These are phyloP conservation scores for Zootoca vivipara DNA, from an alignment of 2,113 vertebrate species.

Conservation along the genomic window DNA sequence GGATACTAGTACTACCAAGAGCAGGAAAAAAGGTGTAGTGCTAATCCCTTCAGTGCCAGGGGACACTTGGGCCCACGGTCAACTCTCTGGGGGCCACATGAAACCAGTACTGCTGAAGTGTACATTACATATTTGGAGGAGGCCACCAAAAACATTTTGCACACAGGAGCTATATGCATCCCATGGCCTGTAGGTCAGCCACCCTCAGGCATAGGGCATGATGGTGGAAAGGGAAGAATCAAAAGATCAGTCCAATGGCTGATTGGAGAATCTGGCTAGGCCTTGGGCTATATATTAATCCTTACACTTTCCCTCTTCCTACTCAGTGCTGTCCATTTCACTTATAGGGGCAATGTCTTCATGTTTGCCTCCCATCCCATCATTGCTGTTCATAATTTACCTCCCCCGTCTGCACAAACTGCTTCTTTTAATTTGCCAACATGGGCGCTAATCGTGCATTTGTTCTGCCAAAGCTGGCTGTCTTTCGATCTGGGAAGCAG, in stretches of 20 bases:
- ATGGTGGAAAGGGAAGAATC: not conserved
- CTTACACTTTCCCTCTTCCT: not conserved
- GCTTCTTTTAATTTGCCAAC: slow-evolving; percentile 9
- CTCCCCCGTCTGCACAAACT: not conserved
- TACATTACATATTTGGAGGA: too few relatives aligned
- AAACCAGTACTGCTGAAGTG: too few relatives aligned
- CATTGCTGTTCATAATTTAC: not conserved
- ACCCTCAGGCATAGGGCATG: not conserved
- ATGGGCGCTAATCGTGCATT: slow-evolving; percentile 25
- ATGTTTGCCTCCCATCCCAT: not conserved
- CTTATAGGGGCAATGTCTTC: not conserved
- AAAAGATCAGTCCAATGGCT: not conserved
- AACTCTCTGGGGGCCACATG: too few relatives aligned
- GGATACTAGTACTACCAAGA: too few relatives aligned
- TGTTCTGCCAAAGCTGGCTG: slow-evolving; percentile 29
- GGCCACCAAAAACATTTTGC: too few relatives aligned
- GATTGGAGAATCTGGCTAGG: not conserved
- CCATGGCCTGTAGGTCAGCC: too few relatives aligned
- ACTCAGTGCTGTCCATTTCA: not conserved
- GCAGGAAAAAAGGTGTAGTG: too few relatives aligned
- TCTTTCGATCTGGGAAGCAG: slow-evolving; percentile 17
- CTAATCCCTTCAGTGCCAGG: too few relatives aligned
- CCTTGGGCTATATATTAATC: not conserved
- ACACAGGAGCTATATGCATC: too few relatives aligned
- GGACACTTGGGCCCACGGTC: too few relatives aligned